Evolutionary conservation across 1,140 invertebrate genomes (phyloP).

Genomic region (Zaprionus lachaisei): DNA sequence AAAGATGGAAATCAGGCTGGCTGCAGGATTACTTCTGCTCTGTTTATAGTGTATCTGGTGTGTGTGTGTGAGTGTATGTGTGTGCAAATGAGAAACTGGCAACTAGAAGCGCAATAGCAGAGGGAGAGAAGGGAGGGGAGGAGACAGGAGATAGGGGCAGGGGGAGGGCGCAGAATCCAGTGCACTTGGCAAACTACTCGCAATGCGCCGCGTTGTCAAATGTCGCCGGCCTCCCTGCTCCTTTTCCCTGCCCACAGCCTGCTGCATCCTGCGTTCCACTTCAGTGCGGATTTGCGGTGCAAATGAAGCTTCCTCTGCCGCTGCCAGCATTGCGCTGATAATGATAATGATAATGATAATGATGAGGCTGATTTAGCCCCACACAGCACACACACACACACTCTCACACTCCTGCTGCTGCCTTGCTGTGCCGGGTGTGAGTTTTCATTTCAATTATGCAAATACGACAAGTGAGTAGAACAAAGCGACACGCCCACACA

Average conservation of each 20-base stretch:
- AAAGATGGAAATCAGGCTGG: constrained; percentile 3
- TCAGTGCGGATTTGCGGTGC: constrained; percentile 50
- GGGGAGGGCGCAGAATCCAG: background rate
- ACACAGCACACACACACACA: constrained; percentile 12
- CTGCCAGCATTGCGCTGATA: constrained; percentile 1
- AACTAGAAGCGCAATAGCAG: constrained; percentile 21
- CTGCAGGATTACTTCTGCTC: constrained; percentile 15
- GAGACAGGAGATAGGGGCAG: background rate
- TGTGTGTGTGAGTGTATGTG: constrained; percentile 7
- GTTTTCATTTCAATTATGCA: constrained; percentile 80
- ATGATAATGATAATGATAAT: constrained; percentile 56
- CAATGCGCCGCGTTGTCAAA: constrained; percentile 34
- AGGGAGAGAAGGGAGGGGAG: background rate
- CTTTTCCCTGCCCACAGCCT: background rate
- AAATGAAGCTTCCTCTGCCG: constrained; percentile 37
- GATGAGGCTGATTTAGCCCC: constrained; percentile 74
- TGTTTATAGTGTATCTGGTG: background rate
- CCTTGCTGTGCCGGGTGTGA: constrained; percentile 46
- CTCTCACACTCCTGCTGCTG: constrained; percentile 12
- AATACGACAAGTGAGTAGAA: constrained; percentile 68
- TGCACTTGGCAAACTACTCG: constrained; percentile 20
- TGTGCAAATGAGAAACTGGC: constrained; percentile 40
- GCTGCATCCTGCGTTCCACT: constrained; percentile 32
- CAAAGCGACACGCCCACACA: constrained; percentile 51
- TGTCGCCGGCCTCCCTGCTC: constrained; percentile 11